phyloP scores from a whole-genome alignment of 1,140 invertebrate species.

The Nylanderia fulva region DNA sequence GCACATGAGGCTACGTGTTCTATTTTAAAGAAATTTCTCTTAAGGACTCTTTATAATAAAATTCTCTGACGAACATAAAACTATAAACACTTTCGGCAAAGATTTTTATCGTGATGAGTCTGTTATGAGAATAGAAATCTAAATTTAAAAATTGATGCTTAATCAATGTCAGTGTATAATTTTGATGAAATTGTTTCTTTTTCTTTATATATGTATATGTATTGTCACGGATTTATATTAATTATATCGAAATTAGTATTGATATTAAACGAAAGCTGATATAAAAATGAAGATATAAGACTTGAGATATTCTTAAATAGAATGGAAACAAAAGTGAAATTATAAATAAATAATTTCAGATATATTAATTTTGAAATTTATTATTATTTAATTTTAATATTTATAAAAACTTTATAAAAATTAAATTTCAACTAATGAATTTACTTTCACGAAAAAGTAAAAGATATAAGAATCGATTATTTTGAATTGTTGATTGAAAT shows the following conservation, averaged over 20 bases:
- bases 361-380: too few relatives aligned
- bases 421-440: too few relatives aligned
- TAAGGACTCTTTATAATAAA: neutral
- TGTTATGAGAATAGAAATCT: constrained; percentile 19
- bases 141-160: neutral
- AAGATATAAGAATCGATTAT: neutral
- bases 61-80: neutral
- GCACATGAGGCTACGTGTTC: constrained; percentile 9
- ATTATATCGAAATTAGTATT: neutral
- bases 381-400: too few relatives aligned
- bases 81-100: neutral
- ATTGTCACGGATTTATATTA: neutral
- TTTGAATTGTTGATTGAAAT: constrained; percentile 20
- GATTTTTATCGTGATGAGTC: neutral
- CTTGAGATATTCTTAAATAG: neutral
- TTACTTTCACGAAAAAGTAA: too few relatives aligned
- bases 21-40: constrained; percentile 29
- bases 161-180: neutral
- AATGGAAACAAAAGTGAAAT: neutral
- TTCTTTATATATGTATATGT: neutral
- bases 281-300: too few relatives aligned
- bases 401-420: too few relatives aligned
- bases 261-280: neutral
- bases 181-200: neutral
- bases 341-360: too few relatives aligned